phyloP scores from a whole-genome alignment of 2,888 invertebrate species.

The Carterocephalus palaemon region DNA sequence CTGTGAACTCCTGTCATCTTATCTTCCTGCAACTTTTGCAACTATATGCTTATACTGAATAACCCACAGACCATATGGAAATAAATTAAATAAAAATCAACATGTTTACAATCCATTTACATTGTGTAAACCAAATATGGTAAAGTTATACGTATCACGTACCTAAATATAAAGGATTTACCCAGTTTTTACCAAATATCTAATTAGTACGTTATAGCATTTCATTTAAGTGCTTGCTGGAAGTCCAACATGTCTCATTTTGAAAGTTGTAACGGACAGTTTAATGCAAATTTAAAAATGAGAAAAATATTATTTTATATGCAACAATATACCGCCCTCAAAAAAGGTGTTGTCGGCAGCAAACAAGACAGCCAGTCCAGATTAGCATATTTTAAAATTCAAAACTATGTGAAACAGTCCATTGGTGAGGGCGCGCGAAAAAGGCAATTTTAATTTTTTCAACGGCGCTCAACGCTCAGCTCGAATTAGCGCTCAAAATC shows the following conservation, averaged over 20 bases:
- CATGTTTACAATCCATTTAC: too few species aligned
- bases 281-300: slow-evolving; percentile 11
- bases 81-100: too few species aligned
- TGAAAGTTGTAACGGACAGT: slow-evolving; percentile 13
- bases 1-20: too few species aligned
- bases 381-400: slow-evolving; percentile 67
- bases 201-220: too few species aligned
- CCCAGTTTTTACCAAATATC: too few species aligned
- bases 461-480: slow-evolving; percentile 47
- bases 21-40: too few species aligned
- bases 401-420: slow-evolving; percentile 63
- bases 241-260: neutral
- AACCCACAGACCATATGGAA: too few species aligned
- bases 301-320: slow-evolving; percentile 20
- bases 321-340: slow-evolving; percentile 11
- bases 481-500: slow-evolving; percentile 46
- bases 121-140: too few species aligned
- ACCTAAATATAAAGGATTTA: too few species aligned
- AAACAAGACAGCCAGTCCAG: slow-evolving; percentile 41
- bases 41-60: too few species aligned
- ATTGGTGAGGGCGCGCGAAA: slow-evolving; percentile 55
- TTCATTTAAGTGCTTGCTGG: neutral
- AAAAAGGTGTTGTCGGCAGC: slow-evolving; percentile 31
- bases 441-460: slow-evolving; percentile 64
- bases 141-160: too few species aligned